Percentiles rank a stretch among this genome's conserved stretches.
These are phyloP conservation scores for Anolis apletophallus DNA, from an alignment of 2,797 vertebrate species.

Conservation along the genomic window DNA sequence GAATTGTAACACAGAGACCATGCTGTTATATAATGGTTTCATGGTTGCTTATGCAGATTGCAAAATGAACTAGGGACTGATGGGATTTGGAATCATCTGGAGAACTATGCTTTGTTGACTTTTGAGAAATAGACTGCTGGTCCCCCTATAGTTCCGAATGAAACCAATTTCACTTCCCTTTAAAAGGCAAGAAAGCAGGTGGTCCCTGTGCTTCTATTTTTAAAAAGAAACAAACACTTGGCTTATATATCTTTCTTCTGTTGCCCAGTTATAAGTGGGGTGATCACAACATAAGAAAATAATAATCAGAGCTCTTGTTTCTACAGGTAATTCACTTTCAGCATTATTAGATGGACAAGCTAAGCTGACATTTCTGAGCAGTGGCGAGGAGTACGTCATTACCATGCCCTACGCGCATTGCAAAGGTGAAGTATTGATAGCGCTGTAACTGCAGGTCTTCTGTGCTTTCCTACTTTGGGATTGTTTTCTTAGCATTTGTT, in stretches of 20 bases:
- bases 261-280: background rate
- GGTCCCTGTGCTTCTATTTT: background rate
- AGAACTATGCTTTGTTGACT: too few species aligned
- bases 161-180: background rate
- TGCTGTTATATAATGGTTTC: background rate
- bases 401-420: conserved; percentile 99
- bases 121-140: too few species aligned
- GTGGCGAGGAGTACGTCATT: conserved; percentile 92
- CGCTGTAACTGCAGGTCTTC: background rate
- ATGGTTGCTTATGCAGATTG: background rate
- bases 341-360: conserved; percentile 95
- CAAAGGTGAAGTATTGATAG: conserved; percentile 83
- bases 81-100: background rate
- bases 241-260: background rate
- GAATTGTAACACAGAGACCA: background rate
- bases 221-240: background rate
- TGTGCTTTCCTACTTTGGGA: background rate
- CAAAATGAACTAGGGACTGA: background rate
- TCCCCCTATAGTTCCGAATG: too few species aligned
- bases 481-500: background rate
- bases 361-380: conserved; percentile 86
- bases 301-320: conserved; percentile 40
- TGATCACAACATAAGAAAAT: background rate
- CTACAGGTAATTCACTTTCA: conserved; percentile 93
- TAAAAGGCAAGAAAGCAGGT: background rate